phyloP scores from a whole-genome alignment of 2,113 vertebrate genomes.

The Xyliphius kryptos region DNA sequence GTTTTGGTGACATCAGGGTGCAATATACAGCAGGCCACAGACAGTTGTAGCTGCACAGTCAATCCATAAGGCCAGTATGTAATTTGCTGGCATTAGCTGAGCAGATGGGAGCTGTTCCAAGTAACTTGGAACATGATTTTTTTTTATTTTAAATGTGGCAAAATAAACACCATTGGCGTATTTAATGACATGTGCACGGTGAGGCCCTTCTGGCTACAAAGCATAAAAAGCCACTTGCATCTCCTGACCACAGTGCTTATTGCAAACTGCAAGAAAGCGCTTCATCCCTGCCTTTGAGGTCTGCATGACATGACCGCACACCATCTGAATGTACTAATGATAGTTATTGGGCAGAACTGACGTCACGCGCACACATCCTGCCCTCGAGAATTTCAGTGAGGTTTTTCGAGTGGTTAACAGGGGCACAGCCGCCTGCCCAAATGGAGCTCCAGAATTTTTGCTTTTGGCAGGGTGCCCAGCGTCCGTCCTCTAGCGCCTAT shows the following conservation, averaged over 20 bases:
- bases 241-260: slow-evolving; percentile 19
- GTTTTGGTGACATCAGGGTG: too few relatives aligned
- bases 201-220: slow-evolving; percentile 39
- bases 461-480: slow-evolving; percentile 43
- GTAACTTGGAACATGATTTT: too few relatives aligned
- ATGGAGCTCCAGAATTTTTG: slow-evolving; percentile 48
- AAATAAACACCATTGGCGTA: slow-evolving; percentile 40
- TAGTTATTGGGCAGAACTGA: slow-evolving; percentile 58
- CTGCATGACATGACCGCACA: slow-evolving; percentile 44
- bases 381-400: slow-evolving; percentile 56
- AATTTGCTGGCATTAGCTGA: slow-evolving; percentile 63
- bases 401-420: slow-evolving; percentile 52
- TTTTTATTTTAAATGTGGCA: slow-evolving; percentile 42
- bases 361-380: slow-evolving; percentile 55
- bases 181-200: slow-evolving; percentile 35
- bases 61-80: slow-evolving; percentile 31
- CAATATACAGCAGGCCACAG: slow-evolving; percentile 36
- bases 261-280: slow-evolving; percentile 34
- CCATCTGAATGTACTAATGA: slow-evolving; percentile 60
- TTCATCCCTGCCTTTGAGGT: slow-evolving; percentile 29
- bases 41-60: slow-evolving; percentile 30
- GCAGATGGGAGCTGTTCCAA: slow-evolving; percentile 50
- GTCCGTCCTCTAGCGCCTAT: slow-evolving; percentile 36
- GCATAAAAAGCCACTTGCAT: slow-evolving; percentile 13
- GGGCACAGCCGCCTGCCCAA: slow-evolving; percentile 41